Base-by-base conservation (phyloP, 2,113 vertebrate genomes). In the Psettodes erumei region DNA sequence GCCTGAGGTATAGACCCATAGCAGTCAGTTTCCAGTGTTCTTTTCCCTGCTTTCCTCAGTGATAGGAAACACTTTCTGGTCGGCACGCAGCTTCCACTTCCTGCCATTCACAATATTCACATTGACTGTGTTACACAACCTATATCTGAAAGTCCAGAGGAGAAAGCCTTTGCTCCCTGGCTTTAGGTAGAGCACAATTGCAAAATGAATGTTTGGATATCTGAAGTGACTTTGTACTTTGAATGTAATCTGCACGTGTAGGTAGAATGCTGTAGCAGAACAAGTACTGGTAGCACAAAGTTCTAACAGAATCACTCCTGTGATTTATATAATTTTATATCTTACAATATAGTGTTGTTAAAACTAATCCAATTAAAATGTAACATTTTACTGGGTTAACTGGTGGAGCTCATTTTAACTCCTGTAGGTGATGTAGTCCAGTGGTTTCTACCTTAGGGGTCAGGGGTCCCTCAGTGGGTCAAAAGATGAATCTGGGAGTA, bases 1-100 rank as follows among this genome's bases (percentile, higher is more conserved):
- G 95, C 68, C 90, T 96, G 90, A 95, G 95, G 98, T 99, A 95
- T 94, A 37, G 5, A 61, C 18, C 37, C 23, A 2, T 60, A 43
- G 54, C 40, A 4, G 64, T 6, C 37, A 16, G 6, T 6, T 18
- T 27, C 23, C 10, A 8, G 18, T 61, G 25, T 61, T 28, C 18
- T 47, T 47, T 18, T 8, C 25, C 13, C 16, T 45, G 25, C 7
- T 69, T 35, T 56, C 10, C 37, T 25, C 9, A 42, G 16, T 45
- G 2, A 42, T 3, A 3, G 40, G 30, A 60, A 48, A 53, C 11
- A 7, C 2, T 47, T 53, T 47, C 9, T 40, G 13, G 35, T 33
- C 27, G 7, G 59, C 66, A 30, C 25, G 12, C n/a, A 27, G 1
- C 53, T 53, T 27, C 25, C 27, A 28, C 42, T 71, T 77, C 32